A percentile compares a stretch with the other conserved stretches of the same genome.
Evolutionary conservation across 2,113 vertebrate genomes (phyloP).

Genomic region (Misgurnus anguillicaudatus): DNA sequence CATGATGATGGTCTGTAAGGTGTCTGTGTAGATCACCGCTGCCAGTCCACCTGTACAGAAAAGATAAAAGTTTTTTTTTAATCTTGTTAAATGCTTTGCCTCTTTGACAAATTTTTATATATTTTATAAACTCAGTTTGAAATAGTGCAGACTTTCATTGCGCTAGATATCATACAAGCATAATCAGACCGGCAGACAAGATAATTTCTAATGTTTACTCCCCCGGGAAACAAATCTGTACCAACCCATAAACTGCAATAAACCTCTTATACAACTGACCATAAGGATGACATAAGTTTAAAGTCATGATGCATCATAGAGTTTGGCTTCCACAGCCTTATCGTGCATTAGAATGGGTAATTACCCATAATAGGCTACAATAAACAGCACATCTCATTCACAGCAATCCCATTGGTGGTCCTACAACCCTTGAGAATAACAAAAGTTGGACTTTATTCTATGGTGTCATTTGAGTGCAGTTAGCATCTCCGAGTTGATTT

Average conservation of each 20-base stretch:
- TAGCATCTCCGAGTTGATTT: not conserved
- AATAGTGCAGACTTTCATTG: no score
- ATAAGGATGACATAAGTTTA: not conserved
- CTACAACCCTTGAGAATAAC: not conserved
- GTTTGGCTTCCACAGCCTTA: not conserved
- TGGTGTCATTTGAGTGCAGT: not conserved
- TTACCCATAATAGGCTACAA: conserved; percentile 55
- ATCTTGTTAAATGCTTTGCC: no score
- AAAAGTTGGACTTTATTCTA: conserved; percentile 61
- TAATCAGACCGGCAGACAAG: not conserved
- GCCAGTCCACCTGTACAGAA: conserved; percentile 84
- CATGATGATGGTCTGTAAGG: conserved; percentile 93
- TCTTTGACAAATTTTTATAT: no score
- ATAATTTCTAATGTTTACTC: not conserved
- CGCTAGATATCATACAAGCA: no score
- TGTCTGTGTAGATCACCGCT: conserved; percentile 97
- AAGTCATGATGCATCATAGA: not conserved
- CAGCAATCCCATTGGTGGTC: not conserved
- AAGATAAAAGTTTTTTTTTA: not conserved
- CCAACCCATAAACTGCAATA: conserved; percentile 12
- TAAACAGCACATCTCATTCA: not conserved
- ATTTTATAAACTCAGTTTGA: no score
- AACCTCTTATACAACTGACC: conserved; percentile 20
- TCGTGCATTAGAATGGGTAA: conserved; percentile 42
- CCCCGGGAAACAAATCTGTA: not conserved